Evolutionary conservation across 2,113 vertebrate genomes (phyloP), one percentile per base, ranked within the genome.

Genomic region (Albula goreensis): DNA sequence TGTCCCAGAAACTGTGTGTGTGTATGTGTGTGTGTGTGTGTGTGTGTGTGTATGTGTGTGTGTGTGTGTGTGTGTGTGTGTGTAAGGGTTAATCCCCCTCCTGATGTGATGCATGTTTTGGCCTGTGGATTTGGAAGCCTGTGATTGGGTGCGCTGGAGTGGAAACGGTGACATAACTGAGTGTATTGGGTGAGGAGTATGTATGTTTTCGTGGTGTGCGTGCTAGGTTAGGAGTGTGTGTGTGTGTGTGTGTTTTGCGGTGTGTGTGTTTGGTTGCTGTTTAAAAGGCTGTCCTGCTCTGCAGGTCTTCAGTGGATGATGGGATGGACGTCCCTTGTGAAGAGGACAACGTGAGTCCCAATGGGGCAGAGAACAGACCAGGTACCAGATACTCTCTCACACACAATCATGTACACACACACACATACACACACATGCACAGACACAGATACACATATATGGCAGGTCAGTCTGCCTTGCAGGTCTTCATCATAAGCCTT

Each of bases 321-420:
- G 94, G 96, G 88, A 98, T 97, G 97, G 97, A 98, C 87, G 91
- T 93, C 91, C 83, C 92, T 66, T 94, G 93, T 89, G 93, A 95
- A 87, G 95, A 96, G 82, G 93, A 83, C 89, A 91, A 93, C 87
- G 50, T 92, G 85, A 94, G 88, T 87, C 90, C 93, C 9, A 90
- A 89, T 81, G 94, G 93, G 86, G 84, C 93, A 56, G 97, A 99
- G 80, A 92, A 96, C 93, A 95, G 97, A 93, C 98, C 97, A 22
- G 97, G 98, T 99, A 88, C 95, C 94, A 79, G 17, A 88, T 12
- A 56, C 53, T 8, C 53, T 8, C 53, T 8, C 53, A 9, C 53
- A 56, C 53, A 56, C 53, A 88, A 25, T 0, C 17, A 22, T 2
- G 22, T 2, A 77, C 66, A 70, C 15, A 0, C 53, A 56, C 53